Conservation (phyloP, 1,140 invertebrate genomes). For the Scylla paramamosain region DNA sequence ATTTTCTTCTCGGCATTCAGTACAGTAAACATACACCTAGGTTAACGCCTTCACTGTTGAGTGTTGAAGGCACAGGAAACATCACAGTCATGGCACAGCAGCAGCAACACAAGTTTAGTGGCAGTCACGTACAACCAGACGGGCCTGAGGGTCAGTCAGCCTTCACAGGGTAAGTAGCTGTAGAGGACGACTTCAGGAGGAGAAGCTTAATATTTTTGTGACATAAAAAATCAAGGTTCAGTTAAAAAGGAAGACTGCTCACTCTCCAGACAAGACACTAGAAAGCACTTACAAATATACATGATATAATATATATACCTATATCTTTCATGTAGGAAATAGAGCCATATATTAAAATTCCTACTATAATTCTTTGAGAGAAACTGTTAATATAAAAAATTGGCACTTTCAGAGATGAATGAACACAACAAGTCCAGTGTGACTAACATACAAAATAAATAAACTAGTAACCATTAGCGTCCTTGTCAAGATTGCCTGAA, state of each 20-base stretch:
- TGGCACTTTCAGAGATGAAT: constrained; percentile 52
- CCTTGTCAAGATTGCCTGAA: constrained; percentile 90
- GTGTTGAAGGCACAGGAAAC: constrained; percentile 69
- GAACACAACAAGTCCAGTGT: not conserved
- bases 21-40: constrained; percentile 35
- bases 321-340: constrained; percentile 2
- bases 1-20: constrained; percentile 2
- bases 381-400: constrained; percentile 39
- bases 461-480: constrained; percentile 81
- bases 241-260: not conserved
- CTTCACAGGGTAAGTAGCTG: constrained; percentile 25
- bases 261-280: not conserved
- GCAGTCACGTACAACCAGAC: constrained; percentile 33
- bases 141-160: not conserved
- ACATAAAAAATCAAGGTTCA: not conserved
- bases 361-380: not conserved
- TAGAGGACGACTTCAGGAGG: not conserved
- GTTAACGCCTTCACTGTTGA: constrained; percentile 7
- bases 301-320: not conserved
- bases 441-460: constrained; percentile 21
- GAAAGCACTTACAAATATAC: constrained; percentile 24
- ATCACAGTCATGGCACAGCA: constrained; percentile 72
- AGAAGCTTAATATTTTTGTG: not conserved
- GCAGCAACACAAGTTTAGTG: constrained; percentile 41
- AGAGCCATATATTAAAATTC: not conserved